Evolutionary conservation across 1,140 invertebrate species (phyloP).

Genomic region (Drosophila subpulchrella): DNA sequence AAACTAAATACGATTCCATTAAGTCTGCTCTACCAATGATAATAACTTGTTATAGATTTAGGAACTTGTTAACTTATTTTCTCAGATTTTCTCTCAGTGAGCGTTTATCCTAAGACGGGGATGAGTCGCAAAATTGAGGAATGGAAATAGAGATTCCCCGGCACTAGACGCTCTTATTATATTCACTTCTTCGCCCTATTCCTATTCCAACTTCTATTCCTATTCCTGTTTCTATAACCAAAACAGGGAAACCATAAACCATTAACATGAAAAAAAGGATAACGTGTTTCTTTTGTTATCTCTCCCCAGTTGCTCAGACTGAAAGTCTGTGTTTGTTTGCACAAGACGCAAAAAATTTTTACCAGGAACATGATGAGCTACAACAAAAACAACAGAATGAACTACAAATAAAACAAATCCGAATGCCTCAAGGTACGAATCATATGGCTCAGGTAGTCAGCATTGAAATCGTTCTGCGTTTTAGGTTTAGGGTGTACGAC

Average conservation of each 20-base stretch:
- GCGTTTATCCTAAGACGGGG: conserved; percentile 37
- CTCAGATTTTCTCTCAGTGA: conserved; percentile 8
- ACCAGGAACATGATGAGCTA: conserved; percentile 52
- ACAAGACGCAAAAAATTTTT: conserved; percentile 70
- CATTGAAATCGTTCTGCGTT: conserved; percentile 21
- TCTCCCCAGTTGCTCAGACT: conserved; percentile 34
- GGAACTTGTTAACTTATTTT: too few species aligned
- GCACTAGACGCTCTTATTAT: conserved; percentile 40
- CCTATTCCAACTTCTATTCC: conserved; percentile 4
- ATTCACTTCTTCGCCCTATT: conserved; percentile 17
- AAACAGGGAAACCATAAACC: conserved; percentile 63
- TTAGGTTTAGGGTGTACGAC: conserved; percentile 43
- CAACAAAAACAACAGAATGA: conserved; percentile 18
- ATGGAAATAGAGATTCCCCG: conserved; percentile 9
- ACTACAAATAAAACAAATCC: conserved; percentile 47
- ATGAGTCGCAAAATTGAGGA: conserved; percentile 12
- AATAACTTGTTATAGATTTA: too few species aligned
- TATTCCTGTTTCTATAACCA: conserved; percentile 30
- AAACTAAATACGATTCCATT: too few species aligned
- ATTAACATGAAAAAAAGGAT: conserved; percentile 72
- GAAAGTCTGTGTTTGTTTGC: conserved; percentile 58
- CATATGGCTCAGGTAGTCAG: conserved; percentile 61
- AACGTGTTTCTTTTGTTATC: conserved; percentile 66
- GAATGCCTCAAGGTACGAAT: conserved; percentile 47
- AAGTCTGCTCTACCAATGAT: too few species aligned